Evolutionary conservation across 2,888 invertebrate genomes (phyloP).

Genomic region (Pantelozetes paolii): DNA sequence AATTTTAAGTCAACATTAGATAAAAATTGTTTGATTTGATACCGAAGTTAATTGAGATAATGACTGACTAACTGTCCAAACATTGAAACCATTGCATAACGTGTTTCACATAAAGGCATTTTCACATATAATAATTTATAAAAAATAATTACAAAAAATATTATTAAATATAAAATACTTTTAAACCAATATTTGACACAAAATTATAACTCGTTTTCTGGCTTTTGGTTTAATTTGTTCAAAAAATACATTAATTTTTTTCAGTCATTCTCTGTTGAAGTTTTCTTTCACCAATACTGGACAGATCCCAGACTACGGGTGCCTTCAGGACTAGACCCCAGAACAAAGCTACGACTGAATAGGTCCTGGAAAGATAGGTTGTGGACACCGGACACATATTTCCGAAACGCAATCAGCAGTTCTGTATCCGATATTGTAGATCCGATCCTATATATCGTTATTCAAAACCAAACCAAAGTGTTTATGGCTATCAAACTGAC

Average conservation of each 20-base stretch:
- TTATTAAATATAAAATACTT: too few relatives aligned
- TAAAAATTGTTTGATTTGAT: too few relatives aligned
- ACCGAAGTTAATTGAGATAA: too few relatives aligned
- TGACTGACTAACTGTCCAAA: too few relatives aligned
- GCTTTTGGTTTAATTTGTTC: too few relatives aligned
- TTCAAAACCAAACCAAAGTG: slow-evolving; percentile 37
- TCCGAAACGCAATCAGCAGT: slow-evolving; percentile 46
- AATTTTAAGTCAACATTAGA: too few relatives aligned
- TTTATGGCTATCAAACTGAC: slow-evolving; percentile 40
- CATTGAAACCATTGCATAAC: too few relatives aligned
- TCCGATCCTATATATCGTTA: slow-evolving; percentile 37
- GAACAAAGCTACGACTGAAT: slow-evolving; percentile 21
- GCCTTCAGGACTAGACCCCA: slow-evolving; percentile 26
- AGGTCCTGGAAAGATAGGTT: slow-evolving; percentile 43
- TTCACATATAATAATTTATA: too few relatives aligned
- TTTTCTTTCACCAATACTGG: slow-evolving; percentile 41
- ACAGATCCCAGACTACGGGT: slow-evolving; percentile 33
- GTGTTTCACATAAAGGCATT: too few relatives aligned
- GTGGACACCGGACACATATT: slow-evolving; percentile 47
- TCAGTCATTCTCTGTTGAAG: slow-evolving; percentile 37
- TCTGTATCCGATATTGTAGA: slow-evolving; percentile 33
- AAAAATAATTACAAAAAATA: too few relatives aligned
- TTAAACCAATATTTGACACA: too few relatives aligned
- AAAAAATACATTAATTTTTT: neutral
- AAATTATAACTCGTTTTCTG: too few relatives aligned